A percentile compares a stretch with the other conserved stretches of the same genome.
phyloP scores from a whole-genome alignment of 2,797 vertebrate species.

The Pangasius mekongensis region DNA sequence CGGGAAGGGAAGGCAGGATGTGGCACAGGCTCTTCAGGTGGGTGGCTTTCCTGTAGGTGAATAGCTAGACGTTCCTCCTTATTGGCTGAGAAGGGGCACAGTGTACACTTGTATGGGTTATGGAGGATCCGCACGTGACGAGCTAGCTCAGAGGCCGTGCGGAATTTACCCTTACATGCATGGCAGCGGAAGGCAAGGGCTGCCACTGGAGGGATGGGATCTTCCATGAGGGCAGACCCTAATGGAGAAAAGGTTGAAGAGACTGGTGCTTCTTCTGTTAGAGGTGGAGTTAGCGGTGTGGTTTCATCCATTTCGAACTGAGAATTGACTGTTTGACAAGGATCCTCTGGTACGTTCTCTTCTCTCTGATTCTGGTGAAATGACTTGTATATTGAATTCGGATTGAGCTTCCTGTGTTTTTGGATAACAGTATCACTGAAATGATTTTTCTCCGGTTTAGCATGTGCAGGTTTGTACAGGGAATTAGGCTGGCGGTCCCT shows the following conservation, averaged over 20 bases:
- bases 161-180: slow-evolving; percentile 93
- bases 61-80: slow-evolving; percentile 87
- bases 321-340: slow-evolving; percentile 64
- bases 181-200: slow-evolving; percentile 83
- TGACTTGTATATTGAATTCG: slow-evolving; percentile 64
- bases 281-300: slow-evolving; percentile 73
- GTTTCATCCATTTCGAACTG: slow-evolving; percentile 69
- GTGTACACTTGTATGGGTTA: slow-evolving; percentile 89
- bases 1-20: slow-evolving; percentile 57
- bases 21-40: slow-evolving; percentile 64
- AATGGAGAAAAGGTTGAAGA: slow-evolving; percentile 70
- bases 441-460: slow-evolving; percentile 77
- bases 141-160: slow-evolving; percentile 86
- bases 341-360: slow-evolving; percentile 73
- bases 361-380: slow-evolving; percentile 75
- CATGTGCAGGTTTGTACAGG: slow-evolving; percentile 74
- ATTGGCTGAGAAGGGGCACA: slow-evolving; percentile 89
- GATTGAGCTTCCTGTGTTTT: slow-evolving; percentile 61
- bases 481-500: slow-evolving; percentile 74
- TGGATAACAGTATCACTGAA: slow-evolving; percentile 59
- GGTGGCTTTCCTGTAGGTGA: slow-evolving; percentile 85
- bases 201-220: slow-evolving; percentile 55
- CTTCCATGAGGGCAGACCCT: slow-evolving; percentile 47
- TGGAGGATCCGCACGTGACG: slow-evolving; percentile 91
- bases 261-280: slow-evolving; percentile 72